These are phyloP conservation scores for Epizoanthus stellaris DNA, from an alignment of 92 coral and sea anemone species.

Conservation along the genomic window DNA sequence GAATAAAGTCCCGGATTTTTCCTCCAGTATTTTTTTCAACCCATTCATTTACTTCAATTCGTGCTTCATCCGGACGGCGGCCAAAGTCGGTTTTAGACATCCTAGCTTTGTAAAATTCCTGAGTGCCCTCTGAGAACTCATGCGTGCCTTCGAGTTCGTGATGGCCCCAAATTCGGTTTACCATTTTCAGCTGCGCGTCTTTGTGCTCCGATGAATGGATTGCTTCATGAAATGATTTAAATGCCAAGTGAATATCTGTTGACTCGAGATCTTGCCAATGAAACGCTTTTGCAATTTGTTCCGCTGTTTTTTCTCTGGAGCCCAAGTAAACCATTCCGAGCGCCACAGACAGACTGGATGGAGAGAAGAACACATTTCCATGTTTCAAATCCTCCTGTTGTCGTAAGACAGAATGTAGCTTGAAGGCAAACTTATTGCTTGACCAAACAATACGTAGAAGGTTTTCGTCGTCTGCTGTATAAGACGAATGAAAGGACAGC, in stretches of 20 bases:
- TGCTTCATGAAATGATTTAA: conserved; percentile 81
- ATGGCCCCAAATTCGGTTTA: conserved; percentile 91
- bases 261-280: conserved; percentile 68
- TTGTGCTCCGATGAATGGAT: conserved; percentile 51
- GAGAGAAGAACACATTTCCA: conserved; percentile 81
- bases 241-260: conserved; percentile 69
- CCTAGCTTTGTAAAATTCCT: conserved; percentile 66
- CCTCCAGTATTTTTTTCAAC: conserved; percentile 80
- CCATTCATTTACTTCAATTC: conserved; percentile 88
- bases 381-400: conserved; percentile 25
- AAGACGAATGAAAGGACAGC: neutral
- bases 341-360: conserved; percentile 82
- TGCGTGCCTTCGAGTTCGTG: conserved; percentile 53
- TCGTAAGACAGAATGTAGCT: conserved; percentile 28
- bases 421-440: conserved; percentile 24
- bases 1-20: conserved; percentile 80
- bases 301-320: conserved; percentile 73
- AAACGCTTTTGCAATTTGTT: conserved; percentile 73
- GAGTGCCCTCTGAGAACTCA: conserved; percentile 60
- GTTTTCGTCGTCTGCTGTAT: neutral
- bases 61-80: conserved; percentile 60
- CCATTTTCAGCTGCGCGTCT: conserved; percentile 71
- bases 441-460: conserved; percentile 16
- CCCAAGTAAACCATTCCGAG: conserved; percentile 89
- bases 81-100: conserved; percentile 78